Evolutionary conservation across 2,888 invertebrate species (phyloP).

Genomic region (Archips crataeganus): DNA sequence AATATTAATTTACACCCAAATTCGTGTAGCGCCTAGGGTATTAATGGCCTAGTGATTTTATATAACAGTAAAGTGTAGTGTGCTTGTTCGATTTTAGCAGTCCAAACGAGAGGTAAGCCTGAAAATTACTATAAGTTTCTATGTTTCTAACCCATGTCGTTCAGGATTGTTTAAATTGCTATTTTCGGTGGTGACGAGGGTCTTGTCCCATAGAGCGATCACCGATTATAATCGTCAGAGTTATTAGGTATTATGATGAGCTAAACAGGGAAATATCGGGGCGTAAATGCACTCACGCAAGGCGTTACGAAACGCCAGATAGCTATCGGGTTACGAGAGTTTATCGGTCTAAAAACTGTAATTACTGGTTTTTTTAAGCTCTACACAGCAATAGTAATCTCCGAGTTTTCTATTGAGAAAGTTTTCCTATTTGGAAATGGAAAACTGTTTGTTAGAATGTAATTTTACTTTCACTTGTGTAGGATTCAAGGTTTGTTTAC

Average conservation of each 20-base stretch:
- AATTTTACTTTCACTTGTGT: slow-evolving; percentile 25
- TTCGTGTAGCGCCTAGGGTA: slow-evolving; percentile 28
- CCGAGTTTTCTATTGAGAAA: not conserved
- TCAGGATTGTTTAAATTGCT: slow-evolving; percentile 67
- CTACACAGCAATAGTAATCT: not conserved
- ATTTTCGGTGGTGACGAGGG: slow-evolving; percentile 76
- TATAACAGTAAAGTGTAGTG: slow-evolving; percentile 16
- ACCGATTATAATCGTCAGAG: slow-evolving; percentile 17
- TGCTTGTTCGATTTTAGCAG: slow-evolving; percentile 23
- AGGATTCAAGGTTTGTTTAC: slow-evolving; percentile 38
- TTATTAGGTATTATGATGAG: slow-evolving; percentile 24
- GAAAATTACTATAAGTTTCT: slow-evolving; percentile 8
- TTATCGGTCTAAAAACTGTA: not conserved
- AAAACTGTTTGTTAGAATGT: not conserved
- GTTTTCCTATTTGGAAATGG: not conserved
- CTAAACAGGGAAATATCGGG: slow-evolving; percentile 19
- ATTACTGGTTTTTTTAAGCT: not conserved
- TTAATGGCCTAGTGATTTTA: slow-evolving; percentile 22
- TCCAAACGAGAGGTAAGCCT: slow-evolving; percentile 27
- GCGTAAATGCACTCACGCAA: slow-evolving; percentile 27
- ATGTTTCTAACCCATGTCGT: slow-evolving; percentile 54
- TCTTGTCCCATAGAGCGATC: slow-evolving; percentile 29
- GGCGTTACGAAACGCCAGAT: slow-evolving; percentile 20
- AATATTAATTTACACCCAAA: slow-evolving; percentile 41
- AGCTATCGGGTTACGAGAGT: slow-evolving; percentile 18